Evolutionary conservation across 2,888 invertebrate genomes (phyloP).

Genomic region (Spodoptera exigua): DNA sequence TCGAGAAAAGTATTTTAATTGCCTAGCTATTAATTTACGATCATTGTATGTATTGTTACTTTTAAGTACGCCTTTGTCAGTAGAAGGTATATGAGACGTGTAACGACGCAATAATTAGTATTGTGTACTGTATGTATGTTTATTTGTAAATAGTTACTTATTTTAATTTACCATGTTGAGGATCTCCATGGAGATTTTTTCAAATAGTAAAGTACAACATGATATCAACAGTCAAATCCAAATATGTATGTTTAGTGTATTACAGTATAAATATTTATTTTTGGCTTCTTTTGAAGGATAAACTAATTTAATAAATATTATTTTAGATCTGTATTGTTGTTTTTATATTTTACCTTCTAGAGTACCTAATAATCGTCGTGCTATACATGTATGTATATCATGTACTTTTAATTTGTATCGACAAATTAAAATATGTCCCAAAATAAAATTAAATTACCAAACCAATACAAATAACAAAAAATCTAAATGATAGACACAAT

Average conservation of each 20-base stretch:
- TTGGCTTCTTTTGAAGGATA: conserved; percentile 69
- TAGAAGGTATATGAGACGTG: conserved; percentile 64
- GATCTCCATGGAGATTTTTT: conserved; percentile 54
- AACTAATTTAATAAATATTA: conserved; percentile 73
- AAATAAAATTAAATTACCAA: too few relatives aligned
- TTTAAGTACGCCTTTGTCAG: conserved; percentile 53
- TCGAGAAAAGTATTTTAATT: conserved; percentile 45
- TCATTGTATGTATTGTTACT: conserved; percentile 57
- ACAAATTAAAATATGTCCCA: too few relatives aligned
- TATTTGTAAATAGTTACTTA: conserved; percentile 78
- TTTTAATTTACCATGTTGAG: conserved; percentile 56
- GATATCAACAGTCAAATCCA: conserved; percentile 40
- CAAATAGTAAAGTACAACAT: conserved; percentile 70
- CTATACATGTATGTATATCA: too few relatives aligned
- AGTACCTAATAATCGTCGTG: conserved; percentile 6
- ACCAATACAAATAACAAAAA: too few relatives aligned
- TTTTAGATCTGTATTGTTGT: conserved; percentile 81
- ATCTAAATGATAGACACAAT: too few relatives aligned
- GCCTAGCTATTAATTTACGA: conserved; percentile 48
- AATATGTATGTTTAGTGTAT: conserved; percentile 48
- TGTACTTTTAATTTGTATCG: too few relatives aligned
- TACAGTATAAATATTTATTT: conserved; percentile 77
- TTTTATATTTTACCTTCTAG: conserved; percentile 45
- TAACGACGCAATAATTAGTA: conserved; percentile 79
- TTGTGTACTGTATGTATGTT: conserved; percentile 72